Percentiles rank a stretch among this genome's conserved stretches.
phyloP scores from a whole-genome alignment of 2,113 vertebrate genomes.

The Anser brachyrhynchus region DNA sequence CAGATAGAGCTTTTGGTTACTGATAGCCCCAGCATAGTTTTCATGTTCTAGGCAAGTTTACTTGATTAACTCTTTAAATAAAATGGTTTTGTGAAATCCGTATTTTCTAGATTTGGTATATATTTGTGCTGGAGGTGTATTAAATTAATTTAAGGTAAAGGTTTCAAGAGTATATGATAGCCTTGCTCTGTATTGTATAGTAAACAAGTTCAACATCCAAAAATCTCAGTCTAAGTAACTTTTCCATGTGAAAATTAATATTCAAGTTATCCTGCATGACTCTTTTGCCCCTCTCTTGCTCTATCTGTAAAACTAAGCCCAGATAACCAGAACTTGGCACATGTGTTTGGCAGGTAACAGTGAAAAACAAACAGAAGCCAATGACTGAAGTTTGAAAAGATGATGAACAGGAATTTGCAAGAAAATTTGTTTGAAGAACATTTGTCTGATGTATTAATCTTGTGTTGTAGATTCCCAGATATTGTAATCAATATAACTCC shows the following conservation, averaged over 20 bases:
- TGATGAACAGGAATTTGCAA: not conserved
- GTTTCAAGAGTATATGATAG: not conserved
- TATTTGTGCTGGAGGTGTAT: not conserved
- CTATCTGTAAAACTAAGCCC: not conserved
- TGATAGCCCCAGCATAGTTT: not conserved
- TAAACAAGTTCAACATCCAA: not conserved
- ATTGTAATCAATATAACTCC: not conserved
- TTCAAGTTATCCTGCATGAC: not conserved
- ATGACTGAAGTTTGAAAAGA: not conserved
- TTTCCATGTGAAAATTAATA: not conserved
- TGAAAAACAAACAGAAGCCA: not conserved
- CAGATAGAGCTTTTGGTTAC: not conserved
- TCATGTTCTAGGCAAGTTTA: not conserved
- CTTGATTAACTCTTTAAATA: not conserved
- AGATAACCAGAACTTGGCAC: not conserved
- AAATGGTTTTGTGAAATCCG: not conserved
- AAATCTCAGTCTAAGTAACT: not conserved
- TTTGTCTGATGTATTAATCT: not conserved
- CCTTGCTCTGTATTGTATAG: not conserved
- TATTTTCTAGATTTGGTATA: not conserved
- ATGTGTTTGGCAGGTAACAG: not conserved
- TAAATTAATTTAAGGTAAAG: not conserved
- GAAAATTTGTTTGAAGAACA: not conserved
- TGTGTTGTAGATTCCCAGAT: not conserved
- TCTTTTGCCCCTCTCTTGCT: not conserved